Evolutionary conservation across 2,888 invertebrate species (phyloP).

Genomic region (Pterobdella sp.): DNA sequence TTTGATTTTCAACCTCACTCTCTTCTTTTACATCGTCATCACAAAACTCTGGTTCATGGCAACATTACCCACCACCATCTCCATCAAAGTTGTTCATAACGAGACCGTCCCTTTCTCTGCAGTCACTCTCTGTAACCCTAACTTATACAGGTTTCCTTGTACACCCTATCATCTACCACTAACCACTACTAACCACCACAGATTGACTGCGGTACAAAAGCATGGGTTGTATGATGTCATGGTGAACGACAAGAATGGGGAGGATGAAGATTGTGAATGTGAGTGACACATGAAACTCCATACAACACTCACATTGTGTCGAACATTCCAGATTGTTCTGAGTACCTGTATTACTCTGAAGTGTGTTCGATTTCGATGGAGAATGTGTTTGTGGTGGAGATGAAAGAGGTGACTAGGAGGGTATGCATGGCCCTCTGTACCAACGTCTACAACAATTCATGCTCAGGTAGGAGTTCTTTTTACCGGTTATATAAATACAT

Average conservation of each 20-base stretch:
- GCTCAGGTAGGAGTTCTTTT: slow-evolving; percentile 26
- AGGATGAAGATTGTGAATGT: background rate
- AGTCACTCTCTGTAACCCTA: slow-evolving; percentile 34
- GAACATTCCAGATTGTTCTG: slow-evolving; percentile 11
- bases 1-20: background rate
- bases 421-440: slow-evolving; percentile 27
- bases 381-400: background rate
- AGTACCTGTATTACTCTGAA: slow-evolving; percentile 18
- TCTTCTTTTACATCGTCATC: slow-evolving; percentile 21
- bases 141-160: slow-evolving; percentile 30
- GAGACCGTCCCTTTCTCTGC: slow-evolving; percentile 32
- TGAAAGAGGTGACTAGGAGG: slow-evolving; percentile 14
- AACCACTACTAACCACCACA: slow-evolving; percentile 4
- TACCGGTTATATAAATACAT: too few species aligned
- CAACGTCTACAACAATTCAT: slow-evolving; percentile 20
- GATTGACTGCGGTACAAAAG: slow-evolving; percentile 28
- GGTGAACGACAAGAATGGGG: slow-evolving; percentile 20
- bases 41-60: slow-evolving; percentile 24
- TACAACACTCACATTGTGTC: background rate
- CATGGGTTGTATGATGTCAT: slow-evolving; percentile 28
- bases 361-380: slow-evolving; percentile 8
- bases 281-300: background rate
- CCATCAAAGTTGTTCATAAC: slow-evolving; percentile 29
- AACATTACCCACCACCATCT: slow-evolving; percentile 16
- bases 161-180: background rate